Base-by-base conservation (phyloP, 2,797 vertebrate genomes). In the Bradypodion pumilum region DNA sequence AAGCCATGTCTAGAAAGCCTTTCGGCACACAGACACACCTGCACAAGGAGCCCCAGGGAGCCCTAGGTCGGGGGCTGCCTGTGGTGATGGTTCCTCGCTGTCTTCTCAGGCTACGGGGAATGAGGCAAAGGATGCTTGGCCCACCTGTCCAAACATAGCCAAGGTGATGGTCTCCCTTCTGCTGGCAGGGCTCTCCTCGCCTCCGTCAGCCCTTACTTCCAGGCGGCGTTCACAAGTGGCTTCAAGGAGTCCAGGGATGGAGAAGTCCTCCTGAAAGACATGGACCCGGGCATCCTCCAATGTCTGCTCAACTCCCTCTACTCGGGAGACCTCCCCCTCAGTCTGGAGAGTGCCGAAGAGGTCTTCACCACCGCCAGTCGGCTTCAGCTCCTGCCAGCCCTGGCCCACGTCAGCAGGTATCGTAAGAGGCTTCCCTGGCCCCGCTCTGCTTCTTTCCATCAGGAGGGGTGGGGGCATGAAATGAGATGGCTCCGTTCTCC, bases 351-450 rank as follows among this genome's bases (percentile, higher is more conserved):
- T 0, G 96, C 96, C 0, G 96, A 97, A 89, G 97, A 97, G 42
- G 91, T 97, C 87, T 97, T 97, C 85, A 95, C 96, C 8, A 96
- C 95, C 0, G 96, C 97, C 91, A 97, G 97, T 89, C 93, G 97
- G 5, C 97, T 97, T 62, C 97, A 97, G 89, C 96, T 97, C 88
- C 95, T 95, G 94, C 96, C 97, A 6, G 94, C 97, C 25, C 96
- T 97, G 80, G 95, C 96, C n/a, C 91, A 96, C 60, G 97, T 97
- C 89, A 97, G 96, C 86, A 97, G 97, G 97, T 97, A 97, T 91
- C 93, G 95, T 89, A 93, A 92, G 25, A 95, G 5, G 2, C 7
- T 62, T 5, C 1, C 66, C 4, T 2, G 8, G 32, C 74, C 83
- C 37, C 5, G 32, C 65, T n/a, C 75, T 49, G n/a, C 12, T 32